These are phyloP conservation scores for Tenthredo notha DNA, from an alignment of 2,888 invertebrate genomes.

Conservation along the genomic window DNA sequence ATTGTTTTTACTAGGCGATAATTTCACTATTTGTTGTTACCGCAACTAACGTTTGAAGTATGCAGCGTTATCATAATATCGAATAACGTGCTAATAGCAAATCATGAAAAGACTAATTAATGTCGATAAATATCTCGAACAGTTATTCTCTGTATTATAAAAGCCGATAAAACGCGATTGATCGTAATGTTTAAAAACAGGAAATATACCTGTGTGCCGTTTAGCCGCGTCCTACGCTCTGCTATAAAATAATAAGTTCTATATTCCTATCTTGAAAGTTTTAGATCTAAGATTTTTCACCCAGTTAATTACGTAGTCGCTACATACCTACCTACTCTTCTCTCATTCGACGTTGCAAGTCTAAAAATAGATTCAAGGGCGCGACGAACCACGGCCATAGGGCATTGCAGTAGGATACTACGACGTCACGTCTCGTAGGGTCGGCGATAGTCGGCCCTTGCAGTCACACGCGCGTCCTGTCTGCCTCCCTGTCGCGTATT, in stretches of 20 bases:
- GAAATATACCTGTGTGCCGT: neutral
- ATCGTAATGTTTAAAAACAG: constrained; percentile 1
- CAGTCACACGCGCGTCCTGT: constrained; percentile 50
- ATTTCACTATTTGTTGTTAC: neutral
- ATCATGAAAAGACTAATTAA: neutral
- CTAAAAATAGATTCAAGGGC: constrained; percentile 74
- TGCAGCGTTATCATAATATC: neutral
- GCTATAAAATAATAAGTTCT: neutral
- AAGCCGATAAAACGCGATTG: neutral
- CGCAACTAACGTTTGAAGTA: neutral
- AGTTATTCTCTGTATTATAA: neutral
- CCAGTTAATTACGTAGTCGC: constrained; percentile 33
- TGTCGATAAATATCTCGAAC: neutral
- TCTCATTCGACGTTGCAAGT: constrained; percentile 46
- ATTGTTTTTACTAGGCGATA: neutral
- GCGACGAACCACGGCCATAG: constrained; percentile 62
- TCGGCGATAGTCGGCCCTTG: constrained; percentile 53
- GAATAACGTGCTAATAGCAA: neutral
- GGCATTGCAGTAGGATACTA: constrained; percentile 65
- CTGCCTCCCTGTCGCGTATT: constrained; percentile 19
- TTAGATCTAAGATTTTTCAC: constrained; percentile 10
- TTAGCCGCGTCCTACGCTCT: neutral
- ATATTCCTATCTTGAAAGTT: neutral
- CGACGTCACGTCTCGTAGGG: constrained; percentile 64
- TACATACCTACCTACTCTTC: neutral